Evolutionary conservation across 1,140 invertebrate species (phyloP).

Genomic region (Medauroidea extradentata): DNA sequence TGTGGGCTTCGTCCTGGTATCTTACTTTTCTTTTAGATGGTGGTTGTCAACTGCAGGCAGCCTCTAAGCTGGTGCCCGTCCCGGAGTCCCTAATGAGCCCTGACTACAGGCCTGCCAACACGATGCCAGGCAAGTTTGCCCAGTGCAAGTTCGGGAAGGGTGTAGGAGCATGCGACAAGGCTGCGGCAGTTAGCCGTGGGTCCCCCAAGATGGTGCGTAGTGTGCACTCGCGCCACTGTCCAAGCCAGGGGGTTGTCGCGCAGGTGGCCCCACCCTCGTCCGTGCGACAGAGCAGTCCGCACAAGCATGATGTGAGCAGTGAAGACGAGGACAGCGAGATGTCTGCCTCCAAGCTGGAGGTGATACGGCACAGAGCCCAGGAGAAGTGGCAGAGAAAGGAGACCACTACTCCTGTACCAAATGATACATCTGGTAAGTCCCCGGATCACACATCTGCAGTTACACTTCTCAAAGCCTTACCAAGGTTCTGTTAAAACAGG

Average conservation of each 20-base stretch:
- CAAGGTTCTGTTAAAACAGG: too few relatives aligned
- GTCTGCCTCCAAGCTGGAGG: slow-evolving; percentile 55
- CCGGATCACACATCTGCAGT: too few relatives aligned
- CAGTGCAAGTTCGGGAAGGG: background rate
- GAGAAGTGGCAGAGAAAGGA: slow-evolving; percentile 44
- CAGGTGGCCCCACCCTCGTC: background rate
- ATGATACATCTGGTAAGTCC: background rate
- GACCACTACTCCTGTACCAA: background rate
- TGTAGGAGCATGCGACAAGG: background rate
- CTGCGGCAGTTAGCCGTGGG: background rate
- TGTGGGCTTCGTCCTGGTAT: too few relatives aligned
- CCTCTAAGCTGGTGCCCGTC: slow-evolving; percentile 78
- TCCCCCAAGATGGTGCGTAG: slow-evolving; percentile 1
- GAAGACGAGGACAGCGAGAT: slow-evolving; percentile 54
- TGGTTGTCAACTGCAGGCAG: slow-evolving; percentile 62
- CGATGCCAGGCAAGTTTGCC: background rate
- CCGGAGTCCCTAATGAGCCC: slow-evolving; percentile 82
- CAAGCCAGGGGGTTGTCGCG: background rate
- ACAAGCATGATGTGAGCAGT: background rate
- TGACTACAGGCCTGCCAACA: slow-evolving; percentile 54
- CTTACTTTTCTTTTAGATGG: too few relatives aligned
- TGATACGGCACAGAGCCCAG: slow-evolving; percentile 52
- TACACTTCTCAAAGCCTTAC: too few relatives aligned
- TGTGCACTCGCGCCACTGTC: background rate
- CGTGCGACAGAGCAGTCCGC: background rate